A percentile compares a stretch with the other conserved stretches of the same genome.
Evolutionary conservation across 1,140 invertebrate genomes (phyloP).

Genomic region (Acyrthosiphon pisum): DNA sequence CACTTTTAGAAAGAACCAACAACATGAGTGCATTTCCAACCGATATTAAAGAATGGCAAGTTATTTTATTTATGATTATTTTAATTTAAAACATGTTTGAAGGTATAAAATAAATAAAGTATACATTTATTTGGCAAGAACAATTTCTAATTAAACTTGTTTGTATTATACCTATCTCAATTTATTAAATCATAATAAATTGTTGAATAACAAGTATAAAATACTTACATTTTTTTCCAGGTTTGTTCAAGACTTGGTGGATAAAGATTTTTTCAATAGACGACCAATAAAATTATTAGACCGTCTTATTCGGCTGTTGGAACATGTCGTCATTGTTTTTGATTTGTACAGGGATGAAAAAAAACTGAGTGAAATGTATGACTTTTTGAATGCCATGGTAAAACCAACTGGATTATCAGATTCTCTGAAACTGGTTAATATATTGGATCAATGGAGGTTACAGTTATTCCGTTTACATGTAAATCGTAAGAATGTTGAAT

Average conservation of each 20-base stretch:
- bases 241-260: slow-evolving; percentile 39
- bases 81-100: neutral
- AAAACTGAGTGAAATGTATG: slow-evolving; percentile 23
- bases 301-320: neutral
- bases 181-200: neutral
- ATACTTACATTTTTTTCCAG: neutral
- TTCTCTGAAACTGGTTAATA: neutral
- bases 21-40: neutral
- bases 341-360: slow-evolving; percentile 38
- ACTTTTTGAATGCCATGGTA: neutral
- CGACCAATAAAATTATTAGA: neutral
- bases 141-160: neutral
- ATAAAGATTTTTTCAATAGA: slow-evolving; percentile 6
- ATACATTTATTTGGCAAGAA: neutral
- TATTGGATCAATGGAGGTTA: slow-evolving; percentile 35
- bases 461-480: neutral
- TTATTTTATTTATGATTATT: neutral
- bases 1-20: neutral
- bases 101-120: neutral
- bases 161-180: neutral
- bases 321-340: slow-evolving; percentile 18
- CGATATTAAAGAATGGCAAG: slow-evolving; percentile 21
- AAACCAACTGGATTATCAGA: neutral
- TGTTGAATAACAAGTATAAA: neutral
- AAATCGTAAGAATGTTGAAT: neutral